These are phyloP conservation scores for Pelodytes ibericus DNA, from an alignment of 2,797 vertebrate species.

Conservation along the genomic window DNA sequence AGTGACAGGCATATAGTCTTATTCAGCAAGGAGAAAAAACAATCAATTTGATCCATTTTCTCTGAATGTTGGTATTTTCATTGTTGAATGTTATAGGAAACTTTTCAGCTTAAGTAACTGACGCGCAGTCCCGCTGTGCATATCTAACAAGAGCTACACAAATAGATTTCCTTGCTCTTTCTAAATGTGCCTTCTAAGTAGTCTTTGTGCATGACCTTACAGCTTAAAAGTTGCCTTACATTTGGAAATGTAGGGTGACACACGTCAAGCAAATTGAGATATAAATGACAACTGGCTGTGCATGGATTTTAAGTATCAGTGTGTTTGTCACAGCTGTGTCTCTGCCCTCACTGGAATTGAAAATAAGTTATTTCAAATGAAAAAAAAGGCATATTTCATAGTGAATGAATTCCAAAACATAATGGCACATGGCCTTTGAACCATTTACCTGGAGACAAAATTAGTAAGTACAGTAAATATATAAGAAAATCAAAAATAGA, in stretches of 20 bases:
- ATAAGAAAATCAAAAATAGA: no score
- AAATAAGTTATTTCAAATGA: no score
- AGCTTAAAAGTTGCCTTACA: slow-evolving; percentile 19
- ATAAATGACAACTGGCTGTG: slow-evolving; percentile 43
- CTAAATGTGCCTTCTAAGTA: slow-evolving; percentile 51
- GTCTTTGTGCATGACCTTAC: slow-evolving; percentile 50
- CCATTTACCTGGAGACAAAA: no score
- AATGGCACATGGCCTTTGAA: no score
- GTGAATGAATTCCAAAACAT: no score
- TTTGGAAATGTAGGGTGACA: slow-evolving; percentile 51
- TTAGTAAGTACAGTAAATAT: no score
- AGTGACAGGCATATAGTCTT: no score
- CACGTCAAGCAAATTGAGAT: slow-evolving; percentile 51
- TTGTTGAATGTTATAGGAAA: slow-evolving; percentile 64
- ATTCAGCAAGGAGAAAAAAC: not conserved
- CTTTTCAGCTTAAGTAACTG: slow-evolving; percentile 57
- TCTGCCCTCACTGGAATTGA: no score
- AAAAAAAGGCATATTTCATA: no score
- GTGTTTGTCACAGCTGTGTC: no score
- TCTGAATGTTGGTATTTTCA: slow-evolving; percentile 21
- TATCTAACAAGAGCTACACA: slow-evolving; percentile 66
- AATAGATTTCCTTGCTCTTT: slow-evolving; percentile 59
- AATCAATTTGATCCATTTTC: not conserved
- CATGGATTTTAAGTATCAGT: no score
- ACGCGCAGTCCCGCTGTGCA: slow-evolving; percentile 60